Conservation (phyloP, 2,888 invertebrate genomes). For the Sarcophaga subvicina region DNA sequence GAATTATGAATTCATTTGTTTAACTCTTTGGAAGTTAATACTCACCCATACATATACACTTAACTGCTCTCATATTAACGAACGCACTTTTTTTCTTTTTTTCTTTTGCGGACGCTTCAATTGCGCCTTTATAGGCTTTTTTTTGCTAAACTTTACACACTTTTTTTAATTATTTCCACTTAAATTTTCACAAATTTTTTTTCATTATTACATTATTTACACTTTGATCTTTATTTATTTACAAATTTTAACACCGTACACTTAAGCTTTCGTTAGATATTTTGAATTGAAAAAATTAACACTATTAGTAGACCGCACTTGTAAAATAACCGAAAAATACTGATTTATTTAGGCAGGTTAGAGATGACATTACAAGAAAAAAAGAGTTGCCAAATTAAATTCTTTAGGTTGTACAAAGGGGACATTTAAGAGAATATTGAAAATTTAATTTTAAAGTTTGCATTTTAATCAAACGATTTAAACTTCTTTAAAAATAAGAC, state of each 20-base stretch:
- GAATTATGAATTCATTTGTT: too few relatives aligned
- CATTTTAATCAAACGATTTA: too few relatives aligned
- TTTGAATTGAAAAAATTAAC: background rate
- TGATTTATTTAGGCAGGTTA: too few relatives aligned
- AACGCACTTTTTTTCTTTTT: background rate
- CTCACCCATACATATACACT: background rate
- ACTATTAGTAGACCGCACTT: background rate
- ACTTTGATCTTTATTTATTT: slow-evolving; percentile 31
- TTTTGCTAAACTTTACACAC: background rate
- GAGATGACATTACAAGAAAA: too few relatives aligned
- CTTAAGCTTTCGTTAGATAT: background rate
- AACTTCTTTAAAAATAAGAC: too few relatives aligned
- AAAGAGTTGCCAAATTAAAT: too few relatives aligned
- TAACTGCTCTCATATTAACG: background rate
- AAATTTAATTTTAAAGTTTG: too few relatives aligned
- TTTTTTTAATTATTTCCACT: slow-evolving; percentile 8
- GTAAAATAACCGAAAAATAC: too few relatives aligned
- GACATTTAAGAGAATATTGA: too few relatives aligned
- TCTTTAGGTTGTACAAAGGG: too few relatives aligned
- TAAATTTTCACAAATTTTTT: background rate
- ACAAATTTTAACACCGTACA: slow-evolving; percentile 2
- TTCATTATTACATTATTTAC: background rate
- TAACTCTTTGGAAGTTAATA: too few relatives aligned
- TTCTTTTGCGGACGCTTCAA: background rate
- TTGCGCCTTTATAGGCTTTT: background rate